phyloP scores from a whole-genome alignment of 2,113 vertebrate genomes.

The Nesospiza acunhae region DNA sequence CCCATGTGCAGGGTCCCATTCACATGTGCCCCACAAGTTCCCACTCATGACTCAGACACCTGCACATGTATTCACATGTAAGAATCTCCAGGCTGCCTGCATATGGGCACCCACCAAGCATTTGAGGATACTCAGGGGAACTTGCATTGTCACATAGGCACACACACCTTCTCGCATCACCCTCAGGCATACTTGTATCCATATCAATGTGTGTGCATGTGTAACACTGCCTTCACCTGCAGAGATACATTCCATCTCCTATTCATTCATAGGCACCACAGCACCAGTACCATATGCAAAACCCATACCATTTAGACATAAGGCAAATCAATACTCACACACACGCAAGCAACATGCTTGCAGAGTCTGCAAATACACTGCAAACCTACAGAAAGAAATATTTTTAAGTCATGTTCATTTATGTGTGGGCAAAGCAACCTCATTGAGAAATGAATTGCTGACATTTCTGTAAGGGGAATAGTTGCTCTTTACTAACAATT shows the following conservation, averaged over 20 bases:
- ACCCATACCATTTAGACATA: background rate
- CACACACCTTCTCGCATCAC: background rate
- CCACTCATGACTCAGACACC: background rate
- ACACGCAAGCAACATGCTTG: background rate
- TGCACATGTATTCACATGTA: fast-evolving
- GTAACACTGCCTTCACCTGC: background rate
- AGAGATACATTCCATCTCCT: background rate
- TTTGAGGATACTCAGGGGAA: background rate
- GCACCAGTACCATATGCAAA: background rate
- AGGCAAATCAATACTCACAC: background rate
- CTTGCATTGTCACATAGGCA: fast-evolving
- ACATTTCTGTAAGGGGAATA: background rate
- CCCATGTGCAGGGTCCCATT: background rate
- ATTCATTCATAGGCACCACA: background rate
- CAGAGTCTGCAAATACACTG: background rate
- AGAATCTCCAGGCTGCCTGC: background rate
- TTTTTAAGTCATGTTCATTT: background rate
- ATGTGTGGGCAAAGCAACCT: background rate
- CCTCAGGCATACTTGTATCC: background rate
- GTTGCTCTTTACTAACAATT: background rate
- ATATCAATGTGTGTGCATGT: background rate
- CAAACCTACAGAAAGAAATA: background rate
- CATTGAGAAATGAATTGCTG: background rate
- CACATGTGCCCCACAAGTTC: fast-evolving
- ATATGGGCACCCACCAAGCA: background rate